phyloP scores from a whole-genome alignment of 2,113 vertebrate genomes.

The Rhinichthys klamathensis region DNA sequence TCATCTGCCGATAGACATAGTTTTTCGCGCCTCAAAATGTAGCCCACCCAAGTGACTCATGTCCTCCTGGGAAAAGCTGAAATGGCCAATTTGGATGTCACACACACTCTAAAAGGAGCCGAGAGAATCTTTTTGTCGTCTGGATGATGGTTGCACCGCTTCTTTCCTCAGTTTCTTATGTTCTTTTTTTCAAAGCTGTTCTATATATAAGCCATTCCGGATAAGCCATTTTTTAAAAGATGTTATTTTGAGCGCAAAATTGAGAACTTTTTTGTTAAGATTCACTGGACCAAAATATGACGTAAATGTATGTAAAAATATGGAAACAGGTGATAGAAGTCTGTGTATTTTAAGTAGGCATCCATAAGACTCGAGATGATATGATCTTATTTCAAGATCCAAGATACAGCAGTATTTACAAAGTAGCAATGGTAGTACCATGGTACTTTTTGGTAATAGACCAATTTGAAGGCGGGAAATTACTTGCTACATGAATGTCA shows the following conservation, averaged over 20 bases:
- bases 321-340: not conserved
- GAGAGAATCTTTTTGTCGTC: slow-evolving; percentile 7
- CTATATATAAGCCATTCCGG: not conserved
- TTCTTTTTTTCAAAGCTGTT: not conserved
- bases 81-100: slow-evolving; percentile 47
- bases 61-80: slow-evolving; percentile 29
- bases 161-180: not conserved
- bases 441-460: not conserved
- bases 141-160: not conserved
- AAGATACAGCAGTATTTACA: not conserved
- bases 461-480: not conserved
- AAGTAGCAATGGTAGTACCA: not conserved
- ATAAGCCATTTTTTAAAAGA: not conserved
- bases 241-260: slow-evolving; percentile 19
- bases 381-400: not conserved
- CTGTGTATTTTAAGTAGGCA: not conserved
- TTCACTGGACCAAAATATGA: slow-evolving; percentile 2
- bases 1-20: slow-evolving; percentile 25
- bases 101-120: slow-evolving; percentile 8
- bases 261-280: not conserved
- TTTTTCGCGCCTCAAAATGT: slow-evolving; percentile 28
- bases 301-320: slow-evolving; percentile 37
- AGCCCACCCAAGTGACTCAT: slow-evolving; percentile 27
- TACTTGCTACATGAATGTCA: not conserved
- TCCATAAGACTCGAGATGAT: not conserved